A percentile compares a stretch with the other conserved stretches of the same genome.
Evolutionary conservation across 2,797 vertebrate species (phyloP).

Genomic region (Protonibea diacanthus): DNA sequence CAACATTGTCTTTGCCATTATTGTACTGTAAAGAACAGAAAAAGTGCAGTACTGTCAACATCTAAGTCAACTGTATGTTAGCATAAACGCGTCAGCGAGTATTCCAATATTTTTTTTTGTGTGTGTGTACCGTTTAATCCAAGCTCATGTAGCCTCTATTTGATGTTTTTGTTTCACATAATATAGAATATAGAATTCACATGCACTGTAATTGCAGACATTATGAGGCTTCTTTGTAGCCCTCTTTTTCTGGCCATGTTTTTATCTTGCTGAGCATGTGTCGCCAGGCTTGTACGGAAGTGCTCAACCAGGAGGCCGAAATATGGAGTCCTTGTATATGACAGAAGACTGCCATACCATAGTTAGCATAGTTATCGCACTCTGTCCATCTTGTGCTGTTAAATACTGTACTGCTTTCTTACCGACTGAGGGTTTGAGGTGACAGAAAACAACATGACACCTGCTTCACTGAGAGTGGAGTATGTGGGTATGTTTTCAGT

Average conservation of each 20-base stretch:
- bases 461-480: slow-evolving; percentile 13
- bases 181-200: neutral
- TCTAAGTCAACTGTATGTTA: neutral
- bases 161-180: neutral
- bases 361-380: neutral
- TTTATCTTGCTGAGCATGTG: slow-evolving; percentile 1
- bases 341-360: neutral
- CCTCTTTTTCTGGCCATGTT: neutral
- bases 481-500: slow-evolving; percentile 5
- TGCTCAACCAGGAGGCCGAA: neutral
- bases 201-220: slow-evolving; percentile 1
- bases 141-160: neutral
- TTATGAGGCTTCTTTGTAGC: neutral
- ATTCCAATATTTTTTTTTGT: slow-evolving; percentile 12
- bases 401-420: neutral
- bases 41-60: neutral
- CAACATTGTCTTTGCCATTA: neutral
- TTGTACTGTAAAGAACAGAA: neutral
- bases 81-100: neutral
- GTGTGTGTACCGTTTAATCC: neutral
- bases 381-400: neutral
- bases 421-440: neutral
- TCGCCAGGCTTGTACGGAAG: neutral
- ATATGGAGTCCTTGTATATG: neutral
- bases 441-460: slow-evolving; percentile 9